Evolutionary conservation across 1,140 invertebrate genomes (phyloP).

Genomic region (Bombus balteatus): DNA sequence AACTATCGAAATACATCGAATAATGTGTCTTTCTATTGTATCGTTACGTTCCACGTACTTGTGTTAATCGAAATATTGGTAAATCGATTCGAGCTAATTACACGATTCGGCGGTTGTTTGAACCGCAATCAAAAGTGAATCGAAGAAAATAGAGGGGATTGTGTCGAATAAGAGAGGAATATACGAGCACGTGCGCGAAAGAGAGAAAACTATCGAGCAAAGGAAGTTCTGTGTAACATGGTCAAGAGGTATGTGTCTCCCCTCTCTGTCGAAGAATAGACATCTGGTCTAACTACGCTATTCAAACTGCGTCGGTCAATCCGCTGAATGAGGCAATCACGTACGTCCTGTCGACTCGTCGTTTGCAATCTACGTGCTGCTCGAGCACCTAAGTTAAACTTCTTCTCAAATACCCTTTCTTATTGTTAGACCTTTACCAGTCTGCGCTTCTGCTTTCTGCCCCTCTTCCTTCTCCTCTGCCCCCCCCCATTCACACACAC

Average conservation of each 20-base stretch:
- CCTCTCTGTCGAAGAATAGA: constrained; percentile 57
- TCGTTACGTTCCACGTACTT: too few relatives aligned
- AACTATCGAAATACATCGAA: too few relatives aligned
- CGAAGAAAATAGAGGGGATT: neutral
- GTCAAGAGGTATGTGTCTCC: constrained; percentile 37
- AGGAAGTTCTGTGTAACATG: constrained; percentile 28
- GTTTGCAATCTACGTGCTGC: constrained; percentile 41
- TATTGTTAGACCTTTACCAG: neutral
- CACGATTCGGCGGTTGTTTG: neutral
- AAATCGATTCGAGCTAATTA: neutral
- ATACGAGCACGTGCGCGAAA: neutral
- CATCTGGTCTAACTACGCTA: constrained; percentile 76
- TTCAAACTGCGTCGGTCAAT: constrained; percentile 79
- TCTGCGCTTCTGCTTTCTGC: neutral
- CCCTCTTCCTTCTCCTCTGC: too few relatives aligned
- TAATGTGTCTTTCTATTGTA: too few relatives aligned
- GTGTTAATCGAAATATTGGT: neutral
- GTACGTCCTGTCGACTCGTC: constrained; percentile 78
- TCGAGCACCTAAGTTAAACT: constrained; percentile 18
- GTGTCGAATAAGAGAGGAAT: neutral
- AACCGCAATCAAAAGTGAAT: neutral
- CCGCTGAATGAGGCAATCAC: constrained; percentile 81
- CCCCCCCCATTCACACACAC: accelerated
- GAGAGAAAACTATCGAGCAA: neutral
- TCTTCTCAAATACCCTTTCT: constrained; percentile 9